phyloP scores from a whole-genome alignment of 2,888 invertebrate species.

The Dexiosoma caninum region DNA sequence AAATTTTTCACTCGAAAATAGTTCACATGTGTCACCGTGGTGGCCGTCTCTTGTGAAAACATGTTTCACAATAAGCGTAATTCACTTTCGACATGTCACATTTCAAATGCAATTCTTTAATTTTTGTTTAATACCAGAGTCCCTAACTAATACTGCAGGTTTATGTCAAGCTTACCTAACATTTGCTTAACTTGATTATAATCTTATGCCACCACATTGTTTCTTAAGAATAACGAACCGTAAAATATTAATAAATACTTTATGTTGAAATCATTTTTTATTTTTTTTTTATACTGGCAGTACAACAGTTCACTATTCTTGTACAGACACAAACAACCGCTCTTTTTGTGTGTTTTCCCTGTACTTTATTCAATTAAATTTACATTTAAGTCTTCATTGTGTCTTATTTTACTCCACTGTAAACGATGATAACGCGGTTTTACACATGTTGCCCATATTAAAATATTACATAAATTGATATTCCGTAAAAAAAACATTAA shows the following conservation, averaged over 20 bases:
- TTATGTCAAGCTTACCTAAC: background rate
- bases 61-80: too few relatives aligned
- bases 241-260: conserved; percentile 23
- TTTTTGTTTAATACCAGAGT: background rate
- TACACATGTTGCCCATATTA: conserved; percentile 65
- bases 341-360: background rate
- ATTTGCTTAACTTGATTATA: background rate
- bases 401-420: conserved; percentile 47
- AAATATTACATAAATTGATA: conserved; percentile 72
- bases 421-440: conserved; percentile 53
- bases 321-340: background rate
- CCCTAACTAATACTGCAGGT: background rate
- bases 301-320: background rate
- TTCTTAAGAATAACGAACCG: background rate
- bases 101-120: background rate
- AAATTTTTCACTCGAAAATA: too few relatives aligned
- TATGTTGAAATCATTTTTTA: conserved; percentile 12
- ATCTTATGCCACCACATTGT: background rate
- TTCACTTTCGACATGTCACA: too few relatives aligned
- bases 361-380: conserved; percentile 44
- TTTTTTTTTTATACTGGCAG: background rate
- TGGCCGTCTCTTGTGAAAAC: too few relatives aligned
- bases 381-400: conserved; percentile 26
- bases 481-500: conserved; percentile 65
- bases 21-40: too few relatives aligned